phyloP scores from a whole-genome alignment of 37 sponge, comb jelly and placozoan genomes.

The Bolinopsis microptera region DNA sequence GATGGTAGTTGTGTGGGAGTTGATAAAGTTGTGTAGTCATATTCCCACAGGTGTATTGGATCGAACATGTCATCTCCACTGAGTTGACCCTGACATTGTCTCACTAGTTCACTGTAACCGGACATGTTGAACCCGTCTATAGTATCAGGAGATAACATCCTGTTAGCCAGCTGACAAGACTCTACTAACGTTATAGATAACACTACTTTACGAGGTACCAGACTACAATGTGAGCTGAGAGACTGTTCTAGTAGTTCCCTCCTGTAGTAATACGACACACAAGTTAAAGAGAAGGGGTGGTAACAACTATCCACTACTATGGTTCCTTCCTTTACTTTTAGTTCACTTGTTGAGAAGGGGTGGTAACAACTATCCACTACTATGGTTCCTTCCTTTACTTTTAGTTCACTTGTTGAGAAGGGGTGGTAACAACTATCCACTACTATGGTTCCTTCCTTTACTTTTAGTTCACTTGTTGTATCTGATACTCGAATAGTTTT shows the following conservation, averaged over 20 bases:
- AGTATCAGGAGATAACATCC: background rate
- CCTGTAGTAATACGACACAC: background rate
- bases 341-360: too few relatives aligned
- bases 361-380: too few relatives aligned
- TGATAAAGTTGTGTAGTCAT: background rate
- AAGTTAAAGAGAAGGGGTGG: background rate
- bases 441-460: too few relatives aligned
- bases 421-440: too few relatives aligned
- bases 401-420: too few relatives aligned
- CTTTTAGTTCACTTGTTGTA: background rate
- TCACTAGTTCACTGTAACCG: background rate
- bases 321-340: background rate
- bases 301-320: background rate
- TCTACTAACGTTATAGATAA: background rate
- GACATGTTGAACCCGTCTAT: slow-evolving; percentile 8
- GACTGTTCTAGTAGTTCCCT: background rate
- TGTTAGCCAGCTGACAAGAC: background rate
- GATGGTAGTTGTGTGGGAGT: background rate
- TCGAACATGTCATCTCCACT: slow-evolving; percentile 14
- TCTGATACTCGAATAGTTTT: background rate
- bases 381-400: too few relatives aligned
- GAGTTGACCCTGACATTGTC: background rate
- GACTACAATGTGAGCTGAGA: background rate
- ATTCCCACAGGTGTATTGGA: background rate
- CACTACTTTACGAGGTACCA: background rate